phyloP scores from a whole-genome alignment of 1,140 invertebrate species.

The Yoshiicerus persimilis region DNA sequence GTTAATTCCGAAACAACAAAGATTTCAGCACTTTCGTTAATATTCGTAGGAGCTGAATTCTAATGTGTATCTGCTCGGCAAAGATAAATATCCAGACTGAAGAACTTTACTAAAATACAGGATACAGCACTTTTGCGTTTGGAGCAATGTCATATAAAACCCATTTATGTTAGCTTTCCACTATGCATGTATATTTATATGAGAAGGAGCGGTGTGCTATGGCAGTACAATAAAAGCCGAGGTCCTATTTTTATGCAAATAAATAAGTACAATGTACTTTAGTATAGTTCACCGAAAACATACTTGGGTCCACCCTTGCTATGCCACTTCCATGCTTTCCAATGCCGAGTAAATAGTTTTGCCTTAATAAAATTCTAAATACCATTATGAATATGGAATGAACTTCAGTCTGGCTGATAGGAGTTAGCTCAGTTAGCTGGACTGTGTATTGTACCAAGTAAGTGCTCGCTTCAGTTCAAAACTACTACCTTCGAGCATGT shows the following conservation, averaged over 20 bases:
- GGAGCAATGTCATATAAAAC: not conserved
- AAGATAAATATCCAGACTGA: not conserved
- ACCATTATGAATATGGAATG: not conserved
- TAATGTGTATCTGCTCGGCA: not conserved
- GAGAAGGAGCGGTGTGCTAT: too few relatives aligned
- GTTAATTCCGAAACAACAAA: too few relatives aligned
- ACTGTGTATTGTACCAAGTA: not conserved
- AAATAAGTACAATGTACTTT: not conserved
- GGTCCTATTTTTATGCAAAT: not conserved
- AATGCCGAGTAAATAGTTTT: not conserved
- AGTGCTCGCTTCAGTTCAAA: not conserved
- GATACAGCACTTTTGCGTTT: not conserved
- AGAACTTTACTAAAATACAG: not conserved
- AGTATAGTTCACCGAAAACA: not conserved
- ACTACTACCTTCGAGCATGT: not conserved
- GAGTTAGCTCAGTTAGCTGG: too few relatives aligned
- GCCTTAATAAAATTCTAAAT: not conserved
- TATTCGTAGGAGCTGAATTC: not conserved
- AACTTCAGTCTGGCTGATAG: not conserved
- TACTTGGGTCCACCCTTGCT: not conserved
- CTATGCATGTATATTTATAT: not conserved
- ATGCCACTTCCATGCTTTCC: not conserved
- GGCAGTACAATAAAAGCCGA: too few relatives aligned
- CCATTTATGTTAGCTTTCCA: not conserved
- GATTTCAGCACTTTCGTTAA: too few relatives aligned